Base-by-base conservation (phyloP, 2,888 invertebrate species). In the Drosophila greeni region DNA sequence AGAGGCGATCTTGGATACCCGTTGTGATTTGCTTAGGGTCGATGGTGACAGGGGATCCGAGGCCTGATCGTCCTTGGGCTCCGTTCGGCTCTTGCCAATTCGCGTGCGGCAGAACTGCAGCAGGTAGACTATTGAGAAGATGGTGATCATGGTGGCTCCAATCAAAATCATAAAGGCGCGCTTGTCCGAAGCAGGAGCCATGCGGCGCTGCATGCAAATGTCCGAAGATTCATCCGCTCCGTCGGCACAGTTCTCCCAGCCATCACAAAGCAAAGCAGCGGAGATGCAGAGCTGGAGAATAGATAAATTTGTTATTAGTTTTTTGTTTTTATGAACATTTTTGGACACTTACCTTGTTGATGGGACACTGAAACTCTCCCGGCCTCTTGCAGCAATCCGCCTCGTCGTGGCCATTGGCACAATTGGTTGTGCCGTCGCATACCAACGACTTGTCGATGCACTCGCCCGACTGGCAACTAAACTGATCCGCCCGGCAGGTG, bases 191-290 rank as follows among this genome's bases (percentile, higher is more conserved):
- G 87, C 82, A 5, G 89, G 88, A 0, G 89, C 86, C 73, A 85
- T 90, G 69, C 90, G 89, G 8, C 90, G 88, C 49, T 87, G 82
- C 1, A 90, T 89, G 80, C 95, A 95, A 5, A 92, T 91, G 2
- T 92, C 91, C 2, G 91, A 90, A 7, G 91, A 90, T 87, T 96
- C 96, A 86, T 96, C 96, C 1, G 94, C 92, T 1, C 94, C 95
- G 88, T 96, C 95, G 1, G 92, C 92, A 86, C 96, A 96, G 85
- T 96, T 92, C 11, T 91, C 92, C 87, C 91, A 92, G 0, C 94
- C 93, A 87, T 96, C 95, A 82, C 96, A 96, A 1, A 95, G 89
- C 8, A 92, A 88, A 0, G 91, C 89, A 3, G 91, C 89, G 0
- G 94, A 91, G 20, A 96, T 92, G 76, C 96, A 96, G 0, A 93